Evolutionary conservation across 2,888 invertebrate genomes (phyloP), one percentile per base, ranked within the genome.

Genomic region (Lasioglossum pauxillum): DNA sequence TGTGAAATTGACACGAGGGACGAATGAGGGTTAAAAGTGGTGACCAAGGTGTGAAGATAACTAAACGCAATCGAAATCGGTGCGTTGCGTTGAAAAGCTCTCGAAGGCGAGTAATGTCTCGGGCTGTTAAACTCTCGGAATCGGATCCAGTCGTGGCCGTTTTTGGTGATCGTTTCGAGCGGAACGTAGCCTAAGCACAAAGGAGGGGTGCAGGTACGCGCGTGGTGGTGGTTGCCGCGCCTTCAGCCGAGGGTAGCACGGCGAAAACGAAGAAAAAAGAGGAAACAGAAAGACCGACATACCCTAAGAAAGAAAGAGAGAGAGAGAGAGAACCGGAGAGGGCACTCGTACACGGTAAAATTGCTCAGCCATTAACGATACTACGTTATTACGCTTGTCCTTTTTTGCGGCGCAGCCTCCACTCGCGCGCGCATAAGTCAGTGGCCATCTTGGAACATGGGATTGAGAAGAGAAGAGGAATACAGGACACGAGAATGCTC

Each of bases 281-380:
- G 23, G 60, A n/a, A 5, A 41, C 57, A 57, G 74, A 78, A 72
- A 76, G 73, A 79, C 80, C 60, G 85, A 72, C 57, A 78, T 53
- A 73, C 78, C 76, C 64, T 46, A 71, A 85, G 88, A 77, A 80
- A 89, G 87, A 49, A 7, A 2, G 76, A 84, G 87, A 89, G 87
- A 85, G 88, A 77, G 79, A 84, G 88, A 89, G 87, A 89, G 91
- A 89, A 90, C 90, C n/a, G n/a, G 91, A 23, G 67, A 38, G 23
- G 90, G 92, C 93, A 93, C 93, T 95, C 93, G 94, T 94, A 95
- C 94, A 88, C 89, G 92, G 86, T 93, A 93, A 95, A 95, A 95
- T 95, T 95, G 95, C 95, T 92, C 94, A 92, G 92, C 95, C 95
- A 95, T 95, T 95, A 95, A 95, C 93, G 94, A 95, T 95, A 95